These are phyloP conservation scores for Crypturellus tataupa DNA, from an alignment of 2,797 vertebrate genomes.

Conservation along the genomic window DNA sequence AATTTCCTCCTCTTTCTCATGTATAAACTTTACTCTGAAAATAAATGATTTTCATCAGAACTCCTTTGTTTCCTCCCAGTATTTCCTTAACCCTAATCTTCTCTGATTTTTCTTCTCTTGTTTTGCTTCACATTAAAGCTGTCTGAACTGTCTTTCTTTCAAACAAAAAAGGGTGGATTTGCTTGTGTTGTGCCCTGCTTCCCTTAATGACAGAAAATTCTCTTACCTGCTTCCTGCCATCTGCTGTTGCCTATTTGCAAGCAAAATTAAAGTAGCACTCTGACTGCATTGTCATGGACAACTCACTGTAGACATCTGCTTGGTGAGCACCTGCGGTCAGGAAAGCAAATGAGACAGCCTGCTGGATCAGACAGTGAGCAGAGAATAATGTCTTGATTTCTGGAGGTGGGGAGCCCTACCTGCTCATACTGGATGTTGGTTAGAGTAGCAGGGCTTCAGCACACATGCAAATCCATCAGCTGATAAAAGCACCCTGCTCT, in stretches of 20 bases:
- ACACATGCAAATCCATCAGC: background rate
- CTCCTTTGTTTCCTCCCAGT: background rate
- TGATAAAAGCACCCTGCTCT: background rate
- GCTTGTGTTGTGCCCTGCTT: background rate
- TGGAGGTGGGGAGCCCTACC: background rate
- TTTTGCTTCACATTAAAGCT: background rate
- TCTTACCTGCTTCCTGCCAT: slow-evolving; percentile 23
- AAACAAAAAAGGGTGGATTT: background rate
- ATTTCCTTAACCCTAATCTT: background rate
- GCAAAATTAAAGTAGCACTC: background rate
- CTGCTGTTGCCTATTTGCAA: slow-evolving; percentile 19
- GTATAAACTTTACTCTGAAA: background rate
- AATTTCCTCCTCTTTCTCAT: background rate
- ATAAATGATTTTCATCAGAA: background rate
- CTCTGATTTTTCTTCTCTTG: background rate
- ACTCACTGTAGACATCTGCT: slow-evolving; percentile 12
- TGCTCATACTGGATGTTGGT: background rate
- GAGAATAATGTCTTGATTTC: background rate
- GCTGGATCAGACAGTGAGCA: background rate
- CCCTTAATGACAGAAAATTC: slow-evolving; percentile 3
- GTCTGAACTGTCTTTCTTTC: background rate
- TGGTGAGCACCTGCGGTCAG: background rate
- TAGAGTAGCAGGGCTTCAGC: background rate
- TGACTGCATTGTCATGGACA: background rate
- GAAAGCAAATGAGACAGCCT: background rate